Percentiles rank a stretch among this genome's conserved stretches.
Conservation (phyloP, 2,888 invertebrate genomes). For the Drosophila vallismaia region DNA sequence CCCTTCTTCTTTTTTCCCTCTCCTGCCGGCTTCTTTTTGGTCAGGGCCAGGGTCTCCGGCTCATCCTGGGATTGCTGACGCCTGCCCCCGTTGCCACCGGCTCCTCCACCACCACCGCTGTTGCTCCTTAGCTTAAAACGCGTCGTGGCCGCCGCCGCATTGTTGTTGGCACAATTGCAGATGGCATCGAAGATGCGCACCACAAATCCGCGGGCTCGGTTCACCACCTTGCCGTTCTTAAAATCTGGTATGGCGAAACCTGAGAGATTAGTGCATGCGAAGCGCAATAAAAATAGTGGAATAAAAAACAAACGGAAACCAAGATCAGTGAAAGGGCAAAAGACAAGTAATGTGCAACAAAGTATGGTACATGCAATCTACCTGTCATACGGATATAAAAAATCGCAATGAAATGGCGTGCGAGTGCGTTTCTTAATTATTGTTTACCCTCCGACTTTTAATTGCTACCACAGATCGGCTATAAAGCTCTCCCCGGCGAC, state of each 20-base stretch:
- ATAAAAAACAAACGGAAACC: conserved; percentile 26
- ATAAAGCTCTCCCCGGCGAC: conserved; percentile 36
- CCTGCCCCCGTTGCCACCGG: conserved; percentile 50
- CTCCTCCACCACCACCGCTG: conserved; percentile 58
- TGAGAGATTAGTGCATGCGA: conserved; percentile 52
- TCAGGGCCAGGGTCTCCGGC: conserved; percentile 61
- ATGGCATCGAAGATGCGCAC: conserved; percentile 87
- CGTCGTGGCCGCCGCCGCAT: conserved; percentile 85
- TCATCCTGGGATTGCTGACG: conserved; percentile 62
- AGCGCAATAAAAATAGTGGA: conserved; percentile 22
- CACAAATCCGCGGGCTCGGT: conserved; percentile 86
- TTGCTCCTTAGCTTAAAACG: conserved; percentile 81
- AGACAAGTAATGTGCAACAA: conserved; percentile 52
- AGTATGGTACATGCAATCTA: conserved; percentile 56
- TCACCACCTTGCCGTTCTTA: conserved; percentile 86
- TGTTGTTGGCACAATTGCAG: conserved; percentile 86
- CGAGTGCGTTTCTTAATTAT: conserved; percentile 36
- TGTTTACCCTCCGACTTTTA: background rate
- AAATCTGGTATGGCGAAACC: conserved; percentile 84
- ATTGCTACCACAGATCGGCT: conserved; percentile 33
- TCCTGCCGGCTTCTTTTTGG: conserved; percentile 67
- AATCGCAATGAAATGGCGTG: conserved; percentile 9
- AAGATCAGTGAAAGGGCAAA: conserved; percentile 54
- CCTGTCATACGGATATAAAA: conserved; percentile 18
- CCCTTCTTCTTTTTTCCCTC: conserved; percentile 65